A percentile compares a stretch with the other conserved stretches of the same genome.
These are phyloP conservation scores for Lamellibrachia columna DNA, from an alignment of 2,888 invertebrate genomes.

Conservation along the genomic window DNA sequence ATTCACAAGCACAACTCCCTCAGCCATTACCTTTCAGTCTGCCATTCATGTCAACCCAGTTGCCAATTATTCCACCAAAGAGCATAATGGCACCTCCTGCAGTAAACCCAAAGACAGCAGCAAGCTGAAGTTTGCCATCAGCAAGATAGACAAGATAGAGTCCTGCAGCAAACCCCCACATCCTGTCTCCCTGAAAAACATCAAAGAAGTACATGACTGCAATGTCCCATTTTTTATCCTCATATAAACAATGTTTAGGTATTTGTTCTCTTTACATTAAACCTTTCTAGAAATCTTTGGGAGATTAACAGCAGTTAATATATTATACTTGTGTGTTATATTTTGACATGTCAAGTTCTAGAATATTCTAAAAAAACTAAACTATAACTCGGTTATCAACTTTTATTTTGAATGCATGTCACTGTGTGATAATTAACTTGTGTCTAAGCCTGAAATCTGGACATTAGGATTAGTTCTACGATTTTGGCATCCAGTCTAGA, in stretches of 20 bases:
- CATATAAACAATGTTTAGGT: background rate
- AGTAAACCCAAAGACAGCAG: slow-evolving; percentile 68
- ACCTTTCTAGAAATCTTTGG: too few relatives aligned
- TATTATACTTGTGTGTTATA: too few relatives aligned
- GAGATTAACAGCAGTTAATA: too few relatives aligned
- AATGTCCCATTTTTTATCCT: background rate
- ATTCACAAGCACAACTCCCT: background rate
- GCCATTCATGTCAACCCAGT: slow-evolving; percentile 68
- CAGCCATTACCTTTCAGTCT: slow-evolving; percentile 63
- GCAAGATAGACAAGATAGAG: slow-evolving; percentile 67
- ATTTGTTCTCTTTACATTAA: background rate
- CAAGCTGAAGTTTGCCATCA: slow-evolving; percentile 63
- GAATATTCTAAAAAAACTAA: too few relatives aligned
- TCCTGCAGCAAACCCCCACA: slow-evolving; percentile 70
- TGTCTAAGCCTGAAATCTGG: too few relatives aligned
- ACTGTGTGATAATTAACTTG: too few relatives aligned
- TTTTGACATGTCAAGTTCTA: too few relatives aligned
- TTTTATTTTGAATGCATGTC: too few relatives aligned
- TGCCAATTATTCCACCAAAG: slow-evolving; percentile 68
- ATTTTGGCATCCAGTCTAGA: too few relatives aligned
- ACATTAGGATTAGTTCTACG: too few relatives aligned
- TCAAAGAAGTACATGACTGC: too few relatives aligned
- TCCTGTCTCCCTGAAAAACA: slow-evolving; percentile 67
- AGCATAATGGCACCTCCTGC: slow-evolving; percentile 65
- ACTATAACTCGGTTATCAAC: too few relatives aligned